These are phyloP conservation scores for Elymnias hypermnestra DNA, from an alignment of 1,140 invertebrate species.

Conservation along the genomic window DNA sequence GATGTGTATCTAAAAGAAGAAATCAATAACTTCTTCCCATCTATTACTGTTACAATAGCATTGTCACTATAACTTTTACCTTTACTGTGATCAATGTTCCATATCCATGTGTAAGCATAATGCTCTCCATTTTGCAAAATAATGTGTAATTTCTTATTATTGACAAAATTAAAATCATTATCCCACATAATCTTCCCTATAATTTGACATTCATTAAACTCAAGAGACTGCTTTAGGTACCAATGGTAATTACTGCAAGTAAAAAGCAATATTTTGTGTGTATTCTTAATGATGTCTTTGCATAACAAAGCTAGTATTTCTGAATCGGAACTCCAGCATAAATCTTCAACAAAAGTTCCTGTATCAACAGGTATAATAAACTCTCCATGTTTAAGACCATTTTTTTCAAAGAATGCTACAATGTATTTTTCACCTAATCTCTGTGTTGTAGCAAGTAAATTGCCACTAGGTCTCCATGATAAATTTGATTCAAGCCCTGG, in stretches of 20 bases:
- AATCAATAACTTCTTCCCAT: conserved; percentile 84
- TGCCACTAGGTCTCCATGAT: conserved; percentile 88
- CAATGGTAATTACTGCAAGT: conserved; percentile 92
- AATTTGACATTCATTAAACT: conserved; percentile 69
- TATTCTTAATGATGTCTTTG: conserved; percentile 46
- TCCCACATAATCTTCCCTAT: conserved; percentile 81
- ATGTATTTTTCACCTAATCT: conserved; percentile 81
- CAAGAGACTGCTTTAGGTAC: conserved; percentile 89
- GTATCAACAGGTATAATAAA: conserved; percentile 82
- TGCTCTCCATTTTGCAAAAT: conserved; percentile 76
- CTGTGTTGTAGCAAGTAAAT: conserved; percentile 86
- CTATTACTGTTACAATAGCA: conserved; percentile 84
- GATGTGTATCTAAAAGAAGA: conserved; percentile 84
- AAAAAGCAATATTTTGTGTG: conserved; percentile 82
- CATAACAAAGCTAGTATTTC: conserved; percentile 83
- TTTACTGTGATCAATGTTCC: conserved; percentile 76
- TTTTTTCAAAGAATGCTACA: conserved; percentile 93
- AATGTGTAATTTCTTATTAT: conserved; percentile 79
- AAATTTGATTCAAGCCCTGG: conserved; percentile 82
- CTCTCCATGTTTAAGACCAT: conserved; percentile 92
- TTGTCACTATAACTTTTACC: conserved; percentile 73
- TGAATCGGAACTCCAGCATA: conserved; percentile 88
- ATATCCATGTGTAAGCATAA: conserved; percentile 79
- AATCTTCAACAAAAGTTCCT: conserved; percentile 76
- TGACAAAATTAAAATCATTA: conserved; percentile 63